These are phyloP conservation scores for Lepidonotus clava DNA, from an alignment of 2,888 invertebrate species.

Conservation along the genomic window DNA sequence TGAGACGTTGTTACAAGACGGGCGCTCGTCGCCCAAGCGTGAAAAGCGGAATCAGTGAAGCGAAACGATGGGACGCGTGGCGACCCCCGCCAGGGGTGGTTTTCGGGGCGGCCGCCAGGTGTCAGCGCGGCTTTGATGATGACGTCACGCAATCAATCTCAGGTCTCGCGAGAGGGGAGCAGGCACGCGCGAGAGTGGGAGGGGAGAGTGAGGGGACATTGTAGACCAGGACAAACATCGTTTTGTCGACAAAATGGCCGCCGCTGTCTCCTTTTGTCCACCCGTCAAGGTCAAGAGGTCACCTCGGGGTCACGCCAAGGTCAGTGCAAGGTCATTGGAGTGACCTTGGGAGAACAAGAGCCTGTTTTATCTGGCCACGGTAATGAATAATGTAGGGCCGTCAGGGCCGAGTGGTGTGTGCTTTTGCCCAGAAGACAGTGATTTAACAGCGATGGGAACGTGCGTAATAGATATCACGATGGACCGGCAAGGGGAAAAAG, in stretches of 20 bases:
- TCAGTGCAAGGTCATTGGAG: neutral
- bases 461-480: slow-evolving; percentile 24
- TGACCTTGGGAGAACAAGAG: slow-evolving; percentile 31
- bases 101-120: slow-evolving; percentile 5
- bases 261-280: slow-evolving; percentile 39
- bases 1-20: neutral
- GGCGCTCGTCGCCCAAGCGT: neutral
- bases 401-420: neutral
- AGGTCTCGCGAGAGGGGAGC: slow-evolving; percentile 3
- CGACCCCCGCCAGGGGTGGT: neutral
- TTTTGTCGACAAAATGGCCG: slow-evolving; percentile 44
- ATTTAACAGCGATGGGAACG: slow-evolving; percentile 13
- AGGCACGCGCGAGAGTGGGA: neutral
- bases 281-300: slow-evolving; percentile 13
- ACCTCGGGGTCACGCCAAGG: slow-evolving; percentile 1
- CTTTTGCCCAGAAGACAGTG: neutral
- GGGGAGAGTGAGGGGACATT: neutral
- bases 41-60: neutral
- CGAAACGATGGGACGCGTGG: slow-evolving; percentile 3
- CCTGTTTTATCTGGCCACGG: neutral
- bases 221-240: slow-evolving; percentile 17
- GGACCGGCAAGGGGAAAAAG: neutral
- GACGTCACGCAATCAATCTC: slow-evolving; percentile 44
- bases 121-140: slow-evolving; percentile 33
- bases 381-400: slow-evolving; percentile 31